These are phyloP conservation scores for Gobius niger DNA, from an alignment of 2,113 vertebrate species.

Conservation along the genomic window DNA sequence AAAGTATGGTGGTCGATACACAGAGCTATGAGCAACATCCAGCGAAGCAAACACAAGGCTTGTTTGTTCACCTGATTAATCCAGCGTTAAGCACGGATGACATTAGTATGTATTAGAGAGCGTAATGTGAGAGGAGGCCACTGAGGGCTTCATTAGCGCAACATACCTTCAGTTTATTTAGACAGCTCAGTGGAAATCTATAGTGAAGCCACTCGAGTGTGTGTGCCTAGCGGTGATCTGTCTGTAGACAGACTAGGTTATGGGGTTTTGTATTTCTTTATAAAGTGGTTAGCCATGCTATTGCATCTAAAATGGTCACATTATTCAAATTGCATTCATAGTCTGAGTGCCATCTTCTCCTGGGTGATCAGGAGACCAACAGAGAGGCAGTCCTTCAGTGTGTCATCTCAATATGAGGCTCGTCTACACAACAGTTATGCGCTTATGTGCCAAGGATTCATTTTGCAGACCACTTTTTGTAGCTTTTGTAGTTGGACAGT, in stretches of 20 bases:
- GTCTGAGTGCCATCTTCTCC: not conserved
- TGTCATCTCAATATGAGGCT: too few relatives aligned
- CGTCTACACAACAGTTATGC: too few relatives aligned
- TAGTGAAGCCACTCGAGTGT: not conserved
- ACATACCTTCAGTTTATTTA: constrained; percentile 2
- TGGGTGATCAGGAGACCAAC: too few relatives aligned
- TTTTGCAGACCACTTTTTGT: too few relatives aligned
- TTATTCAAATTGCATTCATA: too few relatives aligned
- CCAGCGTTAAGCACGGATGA: not conserved
- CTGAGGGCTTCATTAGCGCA: constrained; percentile 4
- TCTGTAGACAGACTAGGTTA: too few relatives aligned
- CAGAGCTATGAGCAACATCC: too few relatives aligned
- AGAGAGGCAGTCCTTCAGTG: too few relatives aligned
- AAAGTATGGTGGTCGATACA: too few relatives aligned
- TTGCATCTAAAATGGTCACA: not conserved
- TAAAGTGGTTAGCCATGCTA: not conserved
- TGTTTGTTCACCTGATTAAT: not conserved
- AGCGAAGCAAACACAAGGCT: too few relatives aligned
- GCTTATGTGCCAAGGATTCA: too few relatives aligned
- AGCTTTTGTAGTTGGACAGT: too few relatives aligned
- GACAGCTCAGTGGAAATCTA: constrained; percentile 1
- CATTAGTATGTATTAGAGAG: not conserved
- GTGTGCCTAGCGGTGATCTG: constrained; percentile 3
- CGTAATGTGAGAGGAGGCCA: constrained; percentile 1
- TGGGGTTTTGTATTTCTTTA: not conserved